These are phyloP conservation scores for Tympanuchus pallidicinctus DNA, from an alignment of 2,113 vertebrate genomes.

Conservation along the genomic window DNA sequence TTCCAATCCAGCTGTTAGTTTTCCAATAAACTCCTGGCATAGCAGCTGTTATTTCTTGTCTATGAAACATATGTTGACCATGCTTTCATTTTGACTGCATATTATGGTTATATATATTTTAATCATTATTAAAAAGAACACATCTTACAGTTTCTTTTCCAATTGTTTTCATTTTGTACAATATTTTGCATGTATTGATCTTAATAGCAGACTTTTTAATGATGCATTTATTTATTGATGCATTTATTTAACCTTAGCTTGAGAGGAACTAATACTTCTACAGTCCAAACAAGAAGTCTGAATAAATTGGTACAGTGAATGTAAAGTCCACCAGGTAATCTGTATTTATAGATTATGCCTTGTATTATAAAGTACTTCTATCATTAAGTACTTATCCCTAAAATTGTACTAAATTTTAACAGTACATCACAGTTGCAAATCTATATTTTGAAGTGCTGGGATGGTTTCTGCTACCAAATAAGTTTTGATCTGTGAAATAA, in stretches of 20 bases:
- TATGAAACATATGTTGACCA: background rate
- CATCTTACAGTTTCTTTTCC: background rate
- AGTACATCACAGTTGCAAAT: slow-evolving; percentile 17
- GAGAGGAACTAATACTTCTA: slow-evolving; percentile 34
- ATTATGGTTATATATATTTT: background rate
- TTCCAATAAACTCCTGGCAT: background rate
- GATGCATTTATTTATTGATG: background rate
- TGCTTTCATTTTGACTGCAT: background rate
- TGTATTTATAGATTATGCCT: slow-evolving; percentile 58
- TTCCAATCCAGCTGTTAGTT: slow-evolving; percentile 24
- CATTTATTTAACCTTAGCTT: slow-evolving; percentile 58
- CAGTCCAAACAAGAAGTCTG: slow-evolving; percentile 36
- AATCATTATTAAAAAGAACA: background rate
- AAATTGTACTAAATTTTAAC: slow-evolving; percentile 72
- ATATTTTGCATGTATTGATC: slow-evolving; percentile 1
- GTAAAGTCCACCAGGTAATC: slow-evolving; percentile 50
- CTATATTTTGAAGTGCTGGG: slow-evolving; percentile 56
- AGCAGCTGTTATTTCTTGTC: background rate
- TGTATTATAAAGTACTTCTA: slow-evolving; percentile 64
- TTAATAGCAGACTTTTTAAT: background rate
- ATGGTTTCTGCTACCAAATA: slow-evolving; percentile 44
- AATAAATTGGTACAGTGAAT: slow-evolving; percentile 35
- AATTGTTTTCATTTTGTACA: slow-evolving; percentile 2
- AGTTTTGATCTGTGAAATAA: slow-evolving; percentile 52
- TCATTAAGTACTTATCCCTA: slow-evolving; percentile 41